Evolutionary conservation across 35 echinoderm and acorn worm genomes (phyloP), one percentile per base, ranked within the genome.

Genomic region (Patiria miniata): DNA sequence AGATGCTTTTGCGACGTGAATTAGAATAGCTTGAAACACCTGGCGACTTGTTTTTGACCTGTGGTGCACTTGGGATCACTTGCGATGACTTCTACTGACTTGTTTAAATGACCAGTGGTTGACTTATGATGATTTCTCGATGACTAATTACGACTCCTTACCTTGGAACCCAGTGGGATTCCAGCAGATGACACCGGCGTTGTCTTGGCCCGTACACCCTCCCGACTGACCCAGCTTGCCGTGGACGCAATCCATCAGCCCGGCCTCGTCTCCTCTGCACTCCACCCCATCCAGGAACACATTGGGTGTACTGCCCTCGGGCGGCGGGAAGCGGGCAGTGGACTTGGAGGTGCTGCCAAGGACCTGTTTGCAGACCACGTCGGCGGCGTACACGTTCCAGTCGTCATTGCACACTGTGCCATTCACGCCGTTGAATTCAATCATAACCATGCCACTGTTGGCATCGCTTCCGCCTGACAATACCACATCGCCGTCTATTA

Each of bases 351-450:
- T 73, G 65, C 26, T 73, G 1, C 65, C 65, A 10, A 7, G 18
- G 2, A 23, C 9, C 0, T 73, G 65, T 30, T 73, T 73, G 26
- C 65, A 73, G 65, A 73, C 65, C 26, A 73, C 65, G 65, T 73
- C 65, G 65, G 65, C 65, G 26, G 65, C 65, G 65, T 73, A 73
- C 21, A 73, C 65, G 65, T 73, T 23, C 21, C 19, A 73, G 65
- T 30, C 65, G 65, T 73, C 26, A 23, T 73, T 73, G 65, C 65
- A 80, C 47, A 52, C 47, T 37, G 26, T 30, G 26, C 65, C 65
- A 18, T 36, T 18, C 34, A 26, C 14, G 8, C 65, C 65, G 65
- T 7, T 23, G n/a, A 73, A 73, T 30, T 73, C 65, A 23, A 73
- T 73, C 1, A 28, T 12, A 23, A 73, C 65, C 65, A 73, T 73